Conservation (phyloP, 2,797 vertebrate genomes). For the Sus cebifrons region DNA sequence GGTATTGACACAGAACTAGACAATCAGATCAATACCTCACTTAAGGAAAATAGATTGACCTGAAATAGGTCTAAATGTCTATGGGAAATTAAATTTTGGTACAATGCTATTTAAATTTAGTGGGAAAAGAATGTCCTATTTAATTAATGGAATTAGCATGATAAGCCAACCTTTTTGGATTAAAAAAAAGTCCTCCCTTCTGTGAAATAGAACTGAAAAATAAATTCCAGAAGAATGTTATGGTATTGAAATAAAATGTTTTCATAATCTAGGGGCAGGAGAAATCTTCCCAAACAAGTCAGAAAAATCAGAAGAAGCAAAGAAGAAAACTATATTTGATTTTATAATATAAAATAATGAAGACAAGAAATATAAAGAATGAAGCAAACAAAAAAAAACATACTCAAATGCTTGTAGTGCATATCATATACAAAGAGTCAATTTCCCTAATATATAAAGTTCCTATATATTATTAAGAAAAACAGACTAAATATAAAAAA, state of each 20-base stretch:
- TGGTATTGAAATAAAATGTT: not conserved
- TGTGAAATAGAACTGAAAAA: not conserved
- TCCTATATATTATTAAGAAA: not conserved
- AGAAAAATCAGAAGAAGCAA: not conserved
- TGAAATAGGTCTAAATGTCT: not conserved
- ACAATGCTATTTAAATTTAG: not conserved
- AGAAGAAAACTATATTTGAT: not conserved
- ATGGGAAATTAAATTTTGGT: not conserved
- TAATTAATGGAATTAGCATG: not conserved
- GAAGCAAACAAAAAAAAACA: not conserved
- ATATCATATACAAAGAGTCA: not conserved
- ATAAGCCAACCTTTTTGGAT: not conserved
- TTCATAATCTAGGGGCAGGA: not conserved
- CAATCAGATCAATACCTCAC: not conserved
- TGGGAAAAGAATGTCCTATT: not conserved
- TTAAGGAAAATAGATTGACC: not conserved
- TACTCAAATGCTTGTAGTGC: not conserved
- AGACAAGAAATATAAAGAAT: not conserved
- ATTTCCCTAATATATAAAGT: not conserved
- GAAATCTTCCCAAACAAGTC: not conserved
- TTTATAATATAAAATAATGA: not conserved
- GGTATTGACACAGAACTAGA: not conserved
- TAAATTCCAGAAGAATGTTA: not conserved
- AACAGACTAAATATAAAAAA: not conserved
- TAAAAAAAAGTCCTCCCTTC: not conserved